A percentile compares a stretch with the other conserved stretches of the same genome.
phyloP scores from a whole-genome alignment of 2,113 vertebrate genomes.

The Mixornis gularis region DNA sequence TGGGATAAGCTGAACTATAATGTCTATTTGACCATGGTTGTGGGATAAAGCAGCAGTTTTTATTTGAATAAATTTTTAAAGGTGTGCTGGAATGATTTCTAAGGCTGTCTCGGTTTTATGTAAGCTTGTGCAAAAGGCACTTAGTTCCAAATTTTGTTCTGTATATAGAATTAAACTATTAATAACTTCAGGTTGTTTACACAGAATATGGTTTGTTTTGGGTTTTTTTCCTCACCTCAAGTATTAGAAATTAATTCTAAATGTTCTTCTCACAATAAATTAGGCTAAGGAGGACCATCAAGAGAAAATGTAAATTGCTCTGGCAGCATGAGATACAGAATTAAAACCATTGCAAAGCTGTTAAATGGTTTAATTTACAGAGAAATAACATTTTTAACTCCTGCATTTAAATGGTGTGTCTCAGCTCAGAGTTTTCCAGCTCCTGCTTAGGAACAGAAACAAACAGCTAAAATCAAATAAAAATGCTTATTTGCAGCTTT shows the following conservation, averaged over 20 bases:
- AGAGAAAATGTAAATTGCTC: neutral
- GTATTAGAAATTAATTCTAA: neutral
- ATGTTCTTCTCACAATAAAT: neutral
- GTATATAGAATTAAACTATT: neutral
- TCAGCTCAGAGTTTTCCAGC: neutral
- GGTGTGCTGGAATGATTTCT: neutral
- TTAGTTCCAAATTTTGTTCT: neutral
- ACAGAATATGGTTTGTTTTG: neutral
- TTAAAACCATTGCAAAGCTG: neutral
- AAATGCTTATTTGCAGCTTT: neutral
- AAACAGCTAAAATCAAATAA: neutral
- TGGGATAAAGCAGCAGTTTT: neutral
- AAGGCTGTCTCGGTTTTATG: neutral
- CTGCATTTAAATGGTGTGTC: neutral
- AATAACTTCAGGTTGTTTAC: neutral
- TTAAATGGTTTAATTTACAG: neutral
- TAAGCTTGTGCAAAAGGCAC: neutral
- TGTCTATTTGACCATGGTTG: neutral
- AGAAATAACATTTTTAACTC: neutral
- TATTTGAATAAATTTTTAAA: neutral
- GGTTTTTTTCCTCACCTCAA: neutral
- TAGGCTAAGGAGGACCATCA: neutral
- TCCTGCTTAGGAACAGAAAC: neutral
- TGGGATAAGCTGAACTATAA: neutral
- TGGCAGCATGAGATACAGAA: neutral